These are phyloP conservation scores for Astur gentilis DNA, from an alignment of 2,113 vertebrate genomes.

Conservation along the genomic window DNA sequence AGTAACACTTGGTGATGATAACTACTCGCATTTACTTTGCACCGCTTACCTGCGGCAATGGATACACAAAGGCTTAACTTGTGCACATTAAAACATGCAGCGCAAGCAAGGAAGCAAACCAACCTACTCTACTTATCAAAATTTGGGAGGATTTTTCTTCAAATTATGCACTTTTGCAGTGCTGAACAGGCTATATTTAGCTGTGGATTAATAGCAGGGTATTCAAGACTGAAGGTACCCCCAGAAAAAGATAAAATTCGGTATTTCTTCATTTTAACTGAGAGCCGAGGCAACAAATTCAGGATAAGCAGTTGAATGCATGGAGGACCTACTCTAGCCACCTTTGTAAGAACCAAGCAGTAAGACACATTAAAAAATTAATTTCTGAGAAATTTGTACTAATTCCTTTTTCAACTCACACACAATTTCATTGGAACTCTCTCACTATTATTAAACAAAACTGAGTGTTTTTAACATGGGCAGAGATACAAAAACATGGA, in stretches of 20 bases:
- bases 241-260: not conserved
- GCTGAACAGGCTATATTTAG: not conserved
- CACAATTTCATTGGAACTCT: not conserved
- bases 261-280: not conserved
- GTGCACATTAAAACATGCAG: not conserved
- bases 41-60: not conserved
- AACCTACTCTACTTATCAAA: not conserved
- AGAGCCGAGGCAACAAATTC: not conserved
- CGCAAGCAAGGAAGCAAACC: not conserved
- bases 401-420: not conserved
- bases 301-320: not conserved
- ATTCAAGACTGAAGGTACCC: not conserved
- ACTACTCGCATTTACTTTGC: not conserved
- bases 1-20: not conserved
- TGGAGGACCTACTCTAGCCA: not conserved
- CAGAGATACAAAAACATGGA: not conserved
- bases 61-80: not conserved
- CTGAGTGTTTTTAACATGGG: accelerated
- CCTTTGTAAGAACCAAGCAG: not conserved
- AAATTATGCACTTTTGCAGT: not conserved
- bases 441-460: not conserved
- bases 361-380: not conserved
- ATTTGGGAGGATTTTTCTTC: not conserved
- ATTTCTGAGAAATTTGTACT: not conserved
- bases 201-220: not conserved